Evolutionary conservation across 2,113 vertebrate genomes (phyloP), one percentile per base, ranked within the genome.

Genomic region (Macheiramphus alcinus): DNA sequence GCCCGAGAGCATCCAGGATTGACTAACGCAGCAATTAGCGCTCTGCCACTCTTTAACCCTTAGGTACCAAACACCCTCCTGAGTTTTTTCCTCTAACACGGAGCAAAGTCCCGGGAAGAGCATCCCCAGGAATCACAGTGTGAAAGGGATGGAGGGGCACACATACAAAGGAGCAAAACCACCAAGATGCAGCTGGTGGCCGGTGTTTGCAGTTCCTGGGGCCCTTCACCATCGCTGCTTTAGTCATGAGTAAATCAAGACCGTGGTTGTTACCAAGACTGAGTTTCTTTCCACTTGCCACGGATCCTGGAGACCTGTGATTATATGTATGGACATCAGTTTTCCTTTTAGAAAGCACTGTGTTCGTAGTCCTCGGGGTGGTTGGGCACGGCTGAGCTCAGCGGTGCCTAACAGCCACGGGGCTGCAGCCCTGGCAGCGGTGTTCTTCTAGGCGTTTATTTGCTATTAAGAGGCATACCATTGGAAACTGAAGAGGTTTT

Each of bases 221-320:
- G 43, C 22, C 4, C 16, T 50, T 50, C 1, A 0, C 68, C 26
- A 16, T 58, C 3, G 0, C 17, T 36, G 14, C 67, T 66, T 73
- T 50, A 48, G 50, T 43, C 14, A 36, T 12, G 36, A 66, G 21
- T 50, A 58, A 43, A 50, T 32, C 36, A 43, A 50, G 26, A 36
- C 36, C 7, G 13, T 22, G 9, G 21, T 20, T 58, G 10, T 25
- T 42, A 10, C 47, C 5, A 2, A 50, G 26, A 50, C 6, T 1
- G 9, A 72, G 31, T 66, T 73, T 50, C 50, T 81, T 42, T 43
- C 59, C 59, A 12, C 67, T 50, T 27, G 10, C n/a, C 21, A 22
- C 2, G 1, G 59, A 36, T 42, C 21, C 68, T 73, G 68, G 21
- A 80, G 50, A 56, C 40, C 42, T 47, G n/a, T 50, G 43, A 29